phyloP scores from a whole-genome alignment of 2,113 vertebrate species.

The Rhynchomys soricoides region DNA sequence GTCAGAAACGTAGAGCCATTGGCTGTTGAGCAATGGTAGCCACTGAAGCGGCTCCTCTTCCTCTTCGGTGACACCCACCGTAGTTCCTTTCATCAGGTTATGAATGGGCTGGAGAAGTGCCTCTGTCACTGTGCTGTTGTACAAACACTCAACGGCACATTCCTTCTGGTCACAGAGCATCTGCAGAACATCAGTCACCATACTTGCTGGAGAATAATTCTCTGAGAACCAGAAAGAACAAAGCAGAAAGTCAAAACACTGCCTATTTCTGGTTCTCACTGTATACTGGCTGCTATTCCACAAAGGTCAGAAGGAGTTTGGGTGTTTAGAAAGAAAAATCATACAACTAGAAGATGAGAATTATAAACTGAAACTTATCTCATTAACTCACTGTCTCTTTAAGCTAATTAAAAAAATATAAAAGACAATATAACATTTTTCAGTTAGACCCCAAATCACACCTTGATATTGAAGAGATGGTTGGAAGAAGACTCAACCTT shows the following conservation, averaged over 20 bases:
- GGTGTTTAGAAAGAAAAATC: neutral
- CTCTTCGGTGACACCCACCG: slow-evolving; percentile 85
- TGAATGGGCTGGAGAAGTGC: slow-evolving; percentile 90
- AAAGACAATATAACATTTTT: neutral
- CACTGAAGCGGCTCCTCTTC: neutral
- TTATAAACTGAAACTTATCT: slow-evolving; percentile 2
- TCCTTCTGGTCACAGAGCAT: slow-evolving; percentile 93
- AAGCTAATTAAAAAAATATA: neutral
- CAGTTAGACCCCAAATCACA: neutral
- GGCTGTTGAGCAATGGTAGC: neutral
- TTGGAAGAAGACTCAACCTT: slow-evolving; percentile 26
- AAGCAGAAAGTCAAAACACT: neutral
- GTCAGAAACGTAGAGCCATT: neutral
- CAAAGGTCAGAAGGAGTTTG: neutral
- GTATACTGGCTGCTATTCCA: neutral
- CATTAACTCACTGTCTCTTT: neutral
- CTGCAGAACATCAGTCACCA: slow-evolving; percentile 92
- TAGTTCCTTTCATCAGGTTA: slow-evolving; percentile 87
- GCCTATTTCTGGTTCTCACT: neutral
- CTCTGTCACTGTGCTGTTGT: slow-evolving; percentile 87
- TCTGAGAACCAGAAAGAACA: slow-evolving; percentile 84
- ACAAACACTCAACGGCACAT: slow-evolving; percentile 91
- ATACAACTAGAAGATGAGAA: slow-evolving; percentile 15
- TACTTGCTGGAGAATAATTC: slow-evolving; percentile 89
- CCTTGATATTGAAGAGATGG: neutral